Base-by-base conservation (phyloP, 1,140 invertebrate species). In the Leptinotarsa lineolata region DNA sequence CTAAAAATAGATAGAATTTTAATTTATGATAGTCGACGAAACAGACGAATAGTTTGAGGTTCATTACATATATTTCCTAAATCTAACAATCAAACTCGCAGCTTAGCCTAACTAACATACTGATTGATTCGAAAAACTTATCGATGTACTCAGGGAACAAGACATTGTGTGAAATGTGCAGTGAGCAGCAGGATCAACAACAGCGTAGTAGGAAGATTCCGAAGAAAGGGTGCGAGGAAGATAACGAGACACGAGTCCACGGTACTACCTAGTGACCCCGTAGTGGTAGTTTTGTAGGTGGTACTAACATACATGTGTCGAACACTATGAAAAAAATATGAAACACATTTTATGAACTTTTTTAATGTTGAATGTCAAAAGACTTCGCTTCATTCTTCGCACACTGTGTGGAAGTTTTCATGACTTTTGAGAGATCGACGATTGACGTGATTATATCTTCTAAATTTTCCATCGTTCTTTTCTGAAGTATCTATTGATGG, bases 141-240 rank as follows among this genome's bases (percentile, higher is more conserved):
- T 54, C 48, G 48, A 63, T 71, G 59, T 71, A 24, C 77, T 82
- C 87, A 94, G 92, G 92, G 92, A 94, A 94, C 89, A 93, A 92
- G 90, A 94, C 92, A 77, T 89, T 92, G 83, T 94, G 92, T 86
- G 92, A 93, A 86, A 87, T 92, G 83, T 94, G 92, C 88, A 72
- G 70, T 71, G 77, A 77, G 44, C 68, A 54, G 12, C 58, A 59
- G 20, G 58, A 20, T 20, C n/a, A 63, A 63, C 61, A 24, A 70
- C 77, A 78, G 39, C 79, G 72, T 67, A 61, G 70, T 22, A 80
- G 78, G 69, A 80, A 81, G 74, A 16, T 70, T 61, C 76, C 73
- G 70, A 82, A 81, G 78, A 77, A 74, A n/a, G 60, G 48, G 60
- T 76, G 74, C n/a, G 80, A 78, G 63, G 77, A 79, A 66, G 78